Percentiles rank a stretch among this genome's conserved stretches.
Conservation (phyloP, 37 sponge, comb jelly and placozoan species). For the Beroe ovata region DNA sequence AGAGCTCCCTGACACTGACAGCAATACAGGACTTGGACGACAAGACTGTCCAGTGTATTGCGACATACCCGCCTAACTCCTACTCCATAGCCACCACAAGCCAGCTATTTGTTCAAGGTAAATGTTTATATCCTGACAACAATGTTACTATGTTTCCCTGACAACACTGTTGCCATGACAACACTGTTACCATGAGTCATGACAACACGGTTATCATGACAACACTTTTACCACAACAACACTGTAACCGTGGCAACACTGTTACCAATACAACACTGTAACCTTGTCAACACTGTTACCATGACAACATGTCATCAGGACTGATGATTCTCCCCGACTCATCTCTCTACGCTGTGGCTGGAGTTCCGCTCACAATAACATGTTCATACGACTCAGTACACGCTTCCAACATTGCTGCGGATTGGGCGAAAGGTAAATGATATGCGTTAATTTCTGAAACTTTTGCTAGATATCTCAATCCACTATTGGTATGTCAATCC, state of each 20-base stretch:
- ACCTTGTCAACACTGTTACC: not conserved
- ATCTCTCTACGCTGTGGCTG: not conserved
- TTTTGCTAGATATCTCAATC: no score
- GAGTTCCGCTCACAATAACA: not conserved
- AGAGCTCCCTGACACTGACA: not conserved
- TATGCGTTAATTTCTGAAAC: no score
- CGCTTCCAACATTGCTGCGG: not conserved
- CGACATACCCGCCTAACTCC: not conserved
- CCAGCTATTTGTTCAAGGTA: not conserved
- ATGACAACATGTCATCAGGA: not conserved
- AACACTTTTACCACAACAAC: no score
- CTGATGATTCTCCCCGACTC: not conserved
- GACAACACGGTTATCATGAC: not conserved
- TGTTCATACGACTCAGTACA: constrained; percentile 16
- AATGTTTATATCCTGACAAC: not conserved
- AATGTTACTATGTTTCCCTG: not conserved
- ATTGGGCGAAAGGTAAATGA: not conserved
- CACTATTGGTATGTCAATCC: no score
- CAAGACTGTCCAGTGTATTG: not conserved
- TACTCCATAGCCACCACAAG: not conserved
- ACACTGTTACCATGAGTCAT: not conserved
- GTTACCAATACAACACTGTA: not conserved
- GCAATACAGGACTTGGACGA: not conserved
- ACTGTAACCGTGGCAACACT: not conserved
- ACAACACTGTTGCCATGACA: not conserved